Evolutionary conservation across 2,888 invertebrate species (phyloP), one percentile per base, ranked within the genome.

Genomic region (Leucania comma): DNA sequence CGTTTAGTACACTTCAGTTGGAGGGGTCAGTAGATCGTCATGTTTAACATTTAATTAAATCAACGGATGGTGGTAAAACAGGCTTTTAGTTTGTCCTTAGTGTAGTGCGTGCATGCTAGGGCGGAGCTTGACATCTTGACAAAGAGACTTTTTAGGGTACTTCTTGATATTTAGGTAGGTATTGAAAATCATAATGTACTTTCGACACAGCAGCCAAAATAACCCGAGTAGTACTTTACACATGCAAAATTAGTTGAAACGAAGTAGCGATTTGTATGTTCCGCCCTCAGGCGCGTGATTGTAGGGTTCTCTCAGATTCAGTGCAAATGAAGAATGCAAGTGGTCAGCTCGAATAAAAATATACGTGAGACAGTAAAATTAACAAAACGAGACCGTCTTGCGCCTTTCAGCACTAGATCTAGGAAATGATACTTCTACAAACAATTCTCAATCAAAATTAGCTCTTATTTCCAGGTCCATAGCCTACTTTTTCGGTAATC

Each of bases 381-480:
- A 58, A 53, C 24, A 61, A 50, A 53, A 59, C 42, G 29, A 48
- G 22, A 56, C 38, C 38, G 68, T 65, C 61, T 65, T 68, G 50
- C 79, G 53, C 50, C 65, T 73, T 51, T 12, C 38, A 24, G 35
- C 61, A 67, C 63, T 64, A 26, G 4, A 59, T 51, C 56, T 64
- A 54, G 12, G 24, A 50, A 32, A 29, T 22, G 12, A 20, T 9
- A 50, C 46, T 56, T 20, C 24, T 32, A 56, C 10, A n/a, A 48
- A 54, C 24, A 62, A 50, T 56, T 35, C 26, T 63, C 35, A 48
- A 67, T 56, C 26, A 54, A 76, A 73, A 66, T 65, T 68, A 81
- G 81, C 72, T 72, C 81, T 85, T 84, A 75, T 85, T 84, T 83
- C 86, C 66, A 73, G 84, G 84, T 84, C 81, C 81, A 77, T 72